phyloP scores from a whole-genome alignment of 2,113 vertebrate species.

The Amblyornis subalaris region DNA sequence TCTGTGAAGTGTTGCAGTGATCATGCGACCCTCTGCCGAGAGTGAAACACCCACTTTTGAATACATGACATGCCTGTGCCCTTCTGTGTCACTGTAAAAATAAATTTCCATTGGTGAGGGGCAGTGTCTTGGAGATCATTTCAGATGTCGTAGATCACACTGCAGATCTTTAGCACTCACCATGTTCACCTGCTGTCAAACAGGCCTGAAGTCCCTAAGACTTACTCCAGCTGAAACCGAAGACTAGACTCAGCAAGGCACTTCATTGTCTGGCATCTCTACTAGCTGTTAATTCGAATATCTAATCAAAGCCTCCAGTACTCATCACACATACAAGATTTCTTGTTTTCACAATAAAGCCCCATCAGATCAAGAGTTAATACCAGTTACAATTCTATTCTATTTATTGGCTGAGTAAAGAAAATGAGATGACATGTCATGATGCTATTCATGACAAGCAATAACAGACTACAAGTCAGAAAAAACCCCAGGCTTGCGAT shows the following conservation, averaged over 20 bases:
- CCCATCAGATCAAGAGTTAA: neutral
- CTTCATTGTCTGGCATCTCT: neutral
- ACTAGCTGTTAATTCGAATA: neutral
- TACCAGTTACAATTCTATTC: neutral
- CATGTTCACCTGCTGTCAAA: neutral
- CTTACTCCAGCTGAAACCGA: neutral
- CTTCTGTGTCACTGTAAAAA: slow-evolving; percentile 33
- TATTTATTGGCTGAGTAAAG: neutral
- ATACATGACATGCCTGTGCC: slow-evolving; percentile 4
- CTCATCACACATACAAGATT: neutral
- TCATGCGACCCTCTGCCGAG: neutral
- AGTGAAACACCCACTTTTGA: neutral
- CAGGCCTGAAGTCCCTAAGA: neutral
- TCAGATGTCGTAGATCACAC: neutral
- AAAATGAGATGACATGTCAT: neutral
- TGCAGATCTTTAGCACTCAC: neutral
- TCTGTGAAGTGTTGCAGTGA: neutral
- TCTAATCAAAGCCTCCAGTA: neutral
- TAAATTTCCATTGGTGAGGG: neutral
- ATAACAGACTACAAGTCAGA: neutral
- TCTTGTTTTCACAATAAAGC: neutral
- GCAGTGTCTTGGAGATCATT: neutral
- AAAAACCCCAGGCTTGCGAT: neutral
- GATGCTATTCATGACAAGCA: neutral
- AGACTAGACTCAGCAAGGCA: neutral